Evolutionary conservation across 2,797 vertebrate species (phyloP), one percentile per base, ranked within the genome.

Genomic region (Poecilia picta): DNA sequence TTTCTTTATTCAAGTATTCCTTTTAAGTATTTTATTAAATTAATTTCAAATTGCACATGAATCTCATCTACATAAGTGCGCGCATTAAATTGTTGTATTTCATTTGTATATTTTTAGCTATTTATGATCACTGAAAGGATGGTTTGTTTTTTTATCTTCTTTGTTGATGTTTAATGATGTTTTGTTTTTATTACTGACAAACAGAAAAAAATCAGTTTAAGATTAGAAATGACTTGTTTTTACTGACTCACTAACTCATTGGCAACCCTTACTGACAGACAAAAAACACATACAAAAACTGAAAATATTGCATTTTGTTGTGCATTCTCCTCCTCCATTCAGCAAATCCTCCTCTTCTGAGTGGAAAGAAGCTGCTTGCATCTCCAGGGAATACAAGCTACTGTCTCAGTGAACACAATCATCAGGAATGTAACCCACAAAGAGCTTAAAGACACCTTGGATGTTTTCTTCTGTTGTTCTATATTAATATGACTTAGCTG

Each of bases 401-500:
- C 41, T 55, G 53, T 88, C 79, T 88, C 57, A 68, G 16, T 33
- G 81, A 79, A 85, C 3, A 0, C 23, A 6, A 33, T 83, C 47
- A 82, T 80, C 81, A 84, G 53, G 78, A 81, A 74, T 81, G 51
- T 76, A 74, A 82, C 79, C 79, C 73, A 79, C 83, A 72, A 83
- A 81, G 75, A 92, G 72, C 45, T 81, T 83, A 72, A 23, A 55
- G 76, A 85, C 85, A 68, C 80, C 57, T 81, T 77, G 57, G 78
- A 79, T 82, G 68, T 82, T 55, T 73, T 78, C 68, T 77, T 83
- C 64, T 36, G 51, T 78, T 25, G 2, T 77, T 81, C 81, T 95
- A 90, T 94, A 93, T 94, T 88, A 91, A 94, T 95, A 92, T 94
- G 92, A 96, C 93, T 91, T 75, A 80, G 75, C 23, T 91, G 90